Evolutionary conservation across 1,140 invertebrate genomes (phyloP), one percentile per base, ranked within the genome.

Genomic region (Drosophila leontia): DNA sequence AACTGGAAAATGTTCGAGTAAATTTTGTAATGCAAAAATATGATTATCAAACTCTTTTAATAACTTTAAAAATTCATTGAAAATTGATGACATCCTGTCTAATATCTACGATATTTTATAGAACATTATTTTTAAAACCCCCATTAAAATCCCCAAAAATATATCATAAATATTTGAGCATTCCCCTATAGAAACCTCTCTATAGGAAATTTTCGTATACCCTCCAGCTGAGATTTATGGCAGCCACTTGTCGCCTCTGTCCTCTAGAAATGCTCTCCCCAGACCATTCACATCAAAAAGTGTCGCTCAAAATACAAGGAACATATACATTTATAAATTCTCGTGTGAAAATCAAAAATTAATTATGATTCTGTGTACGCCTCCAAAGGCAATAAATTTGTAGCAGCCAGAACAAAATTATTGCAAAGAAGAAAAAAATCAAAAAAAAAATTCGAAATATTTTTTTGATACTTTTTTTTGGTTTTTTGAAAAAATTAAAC

Each of bases 301-400:
- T 65, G 62, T 68, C 63, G 72, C 29, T 70, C 74, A 23, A 77
- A 19, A 77, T 76, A 67, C 68, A 48, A 60, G 63, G 34, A 67
- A 70, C 51, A 75, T 57, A 74, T 78, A 80, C 70, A 58, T 57
- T 81, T 68, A 86, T 76, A 23, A 23, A 29, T 72, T 82, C 70
- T 42, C 63, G 56, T 65, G 74, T 74, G 47, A 77, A 82, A 60
- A 88, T 85, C 67, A 81, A 69, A 90, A 65, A 85, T 88, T 88
- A 90, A 88, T 90, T 88, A 88, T 88, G 65, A 80, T 86, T 82
- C 41, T 88, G 44, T 88, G 69, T 53, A 69, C 84, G 80, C 65
- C 76, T 83, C 63, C 70, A 64, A 82, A 76, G 77, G 78, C 85
- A 90, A 87, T 87, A 87, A 87, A 87, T 87, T 88, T 64, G 13